phyloP scores from a whole-genome alignment of 2,797 vertebrate genomes.

The Furcifer pardalis region DNA sequence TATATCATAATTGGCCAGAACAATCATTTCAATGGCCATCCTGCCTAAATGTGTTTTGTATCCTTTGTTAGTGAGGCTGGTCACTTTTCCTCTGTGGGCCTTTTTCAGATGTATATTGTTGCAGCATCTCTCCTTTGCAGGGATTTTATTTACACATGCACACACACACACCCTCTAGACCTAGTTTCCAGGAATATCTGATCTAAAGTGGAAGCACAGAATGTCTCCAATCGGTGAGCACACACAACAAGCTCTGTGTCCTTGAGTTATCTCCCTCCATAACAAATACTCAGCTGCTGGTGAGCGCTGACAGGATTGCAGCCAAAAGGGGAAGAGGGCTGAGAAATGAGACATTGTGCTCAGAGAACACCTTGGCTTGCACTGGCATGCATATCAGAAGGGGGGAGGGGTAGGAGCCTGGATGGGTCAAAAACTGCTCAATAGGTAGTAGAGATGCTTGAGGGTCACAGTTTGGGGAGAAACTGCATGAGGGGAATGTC shows the following conservation, averaged over 20 bases:
- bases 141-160: no score
- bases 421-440: not conserved
- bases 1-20: no score
- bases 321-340: not conserved
- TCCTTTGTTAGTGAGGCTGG: not conserved
- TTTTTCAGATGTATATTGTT: not conserved
- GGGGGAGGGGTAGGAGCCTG: no score
- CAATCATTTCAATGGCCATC: not conserved
- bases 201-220: not conserved
- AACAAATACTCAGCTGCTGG: not conserved
- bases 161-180: no score
- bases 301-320: not conserved
- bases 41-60: no score
- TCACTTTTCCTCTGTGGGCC: not conserved
- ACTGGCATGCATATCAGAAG: not conserved
- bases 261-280: not conserved
- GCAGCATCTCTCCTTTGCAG: not conserved
- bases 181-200: not conserved
- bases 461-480: not conserved
- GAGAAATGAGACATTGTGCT: not conserved
- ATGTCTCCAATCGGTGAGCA: no score
- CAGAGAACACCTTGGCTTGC: not conserved
- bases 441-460: not conserved
- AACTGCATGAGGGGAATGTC: not conserved
- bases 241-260: not conserved